A percentile compares a stretch with the other conserved stretches of the same genome.
phyloP scores from a whole-genome alignment of 2,113 vertebrate species.

The Chrysemys picta region DNA sequence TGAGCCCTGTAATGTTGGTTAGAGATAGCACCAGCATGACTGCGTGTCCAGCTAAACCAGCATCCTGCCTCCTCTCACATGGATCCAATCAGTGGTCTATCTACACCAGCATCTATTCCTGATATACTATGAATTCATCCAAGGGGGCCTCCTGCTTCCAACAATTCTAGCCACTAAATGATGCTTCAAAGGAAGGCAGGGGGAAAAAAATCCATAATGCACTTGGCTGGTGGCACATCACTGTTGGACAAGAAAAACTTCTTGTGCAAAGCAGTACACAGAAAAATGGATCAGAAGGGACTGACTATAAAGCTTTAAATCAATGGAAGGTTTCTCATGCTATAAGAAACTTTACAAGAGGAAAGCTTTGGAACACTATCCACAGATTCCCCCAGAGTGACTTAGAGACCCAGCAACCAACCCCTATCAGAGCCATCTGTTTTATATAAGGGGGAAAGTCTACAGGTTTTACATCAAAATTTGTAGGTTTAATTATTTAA shows the following conservation, averaged over 20 bases:
- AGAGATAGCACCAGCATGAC: neutral
- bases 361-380: neutral
- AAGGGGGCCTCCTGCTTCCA: neutral
- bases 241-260: neutral
- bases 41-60: neutral
- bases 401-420: neutral
- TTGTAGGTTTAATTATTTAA: slow-evolving; percentile 47
- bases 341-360: slow-evolving; percentile 14
- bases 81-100: neutral
- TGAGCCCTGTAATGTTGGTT: neutral
- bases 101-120: neutral
- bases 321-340: slow-evolving; percentile 9
- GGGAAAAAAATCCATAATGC: neutral
- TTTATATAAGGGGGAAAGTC: neutral
- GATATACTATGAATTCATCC: neutral
- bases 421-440: neutral
- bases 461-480: slow-evolving; percentile 15
- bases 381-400: slow-evolving; percentile 10
- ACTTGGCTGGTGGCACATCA: accelerated
- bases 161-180: neutral
- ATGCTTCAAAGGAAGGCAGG: neutral
- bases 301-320: slow-evolving; percentile 19
- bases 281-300: neutral
- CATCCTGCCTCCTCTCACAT: neutral
- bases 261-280: neutral